These are phyloP conservation scores for Urosaurus nigricauda DNA, from an alignment of 2,797 vertebrate genomes.

Conservation along the genomic window DNA sequence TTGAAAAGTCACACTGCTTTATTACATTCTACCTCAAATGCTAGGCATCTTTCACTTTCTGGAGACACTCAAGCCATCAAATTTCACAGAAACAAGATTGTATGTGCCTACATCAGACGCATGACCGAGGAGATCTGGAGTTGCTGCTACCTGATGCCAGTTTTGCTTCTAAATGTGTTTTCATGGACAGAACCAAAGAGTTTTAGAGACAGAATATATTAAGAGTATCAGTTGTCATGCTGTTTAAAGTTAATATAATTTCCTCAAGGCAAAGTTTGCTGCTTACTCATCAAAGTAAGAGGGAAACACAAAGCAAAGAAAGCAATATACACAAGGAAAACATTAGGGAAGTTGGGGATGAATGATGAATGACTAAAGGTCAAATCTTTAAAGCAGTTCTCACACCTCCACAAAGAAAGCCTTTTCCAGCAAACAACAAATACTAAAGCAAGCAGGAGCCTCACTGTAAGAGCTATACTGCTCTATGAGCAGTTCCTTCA, in stretches of 20 bases:
- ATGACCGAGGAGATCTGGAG: background rate
- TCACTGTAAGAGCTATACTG: constrained; percentile 51
- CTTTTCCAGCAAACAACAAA: constrained; percentile 68
- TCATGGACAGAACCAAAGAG: background rate
- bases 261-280: background rate
- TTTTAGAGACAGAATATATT: constrained; percentile 43
- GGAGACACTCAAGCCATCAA: background rate
- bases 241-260: constrained; percentile 43
- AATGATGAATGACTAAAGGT: constrained; percentile 38
- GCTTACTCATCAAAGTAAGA: constrained; percentile 34
- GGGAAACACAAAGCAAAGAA: constrained; percentile 47
- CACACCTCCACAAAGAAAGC: constrained; percentile 46
- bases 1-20: constrained; percentile 45
- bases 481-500: constrained; percentile 57
- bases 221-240: constrained; percentile 18
- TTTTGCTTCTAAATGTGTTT: constrained; percentile 26
- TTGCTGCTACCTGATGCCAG: background rate
- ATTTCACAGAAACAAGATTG: background rate
- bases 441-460: constrained; percentile 51
- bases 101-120: constrained; percentile 4
- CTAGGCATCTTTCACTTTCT: background rate
- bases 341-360: background rate
- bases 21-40: constrained; percentile 19
- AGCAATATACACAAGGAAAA: constrained; percentile 42
- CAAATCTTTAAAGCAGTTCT: constrained; percentile 45